phyloP scores from a whole-genome alignment of 2,888 invertebrate species.

The Chrysina gloriosa region DNA sequence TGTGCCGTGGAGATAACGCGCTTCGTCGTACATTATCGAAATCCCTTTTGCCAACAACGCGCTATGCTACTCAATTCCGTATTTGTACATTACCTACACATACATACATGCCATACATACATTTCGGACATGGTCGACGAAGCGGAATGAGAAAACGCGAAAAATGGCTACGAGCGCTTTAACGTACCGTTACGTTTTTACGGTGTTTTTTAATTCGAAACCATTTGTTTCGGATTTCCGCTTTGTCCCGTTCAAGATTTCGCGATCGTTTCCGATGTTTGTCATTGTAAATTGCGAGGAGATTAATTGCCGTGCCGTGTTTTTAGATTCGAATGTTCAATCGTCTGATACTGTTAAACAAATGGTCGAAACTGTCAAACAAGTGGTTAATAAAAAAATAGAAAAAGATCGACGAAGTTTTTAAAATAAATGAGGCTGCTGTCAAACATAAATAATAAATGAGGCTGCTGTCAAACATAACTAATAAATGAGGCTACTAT shows the following conservation, averaged over 20 bases:
- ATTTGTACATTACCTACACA: not conserved
- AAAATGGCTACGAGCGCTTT: not conserved
- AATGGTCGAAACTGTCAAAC: no score
- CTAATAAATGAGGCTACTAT: no score
- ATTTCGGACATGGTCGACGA: not conserved
- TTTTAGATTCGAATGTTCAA: no score
- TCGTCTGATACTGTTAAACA: not conserved
- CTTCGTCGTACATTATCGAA: slow-evolving; percentile 12
- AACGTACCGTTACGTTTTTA: slow-evolving; percentile 5
- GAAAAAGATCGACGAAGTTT: no score
- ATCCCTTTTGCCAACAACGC: slow-evolving; percentile 11
- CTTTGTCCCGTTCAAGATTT: not conserved
- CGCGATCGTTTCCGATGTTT: no score
- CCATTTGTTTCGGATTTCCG: not conserved
- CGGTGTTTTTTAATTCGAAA: slow-evolving; percentile 1
- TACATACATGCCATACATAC: not conserved
- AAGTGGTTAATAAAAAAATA: no score
- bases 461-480: no score
- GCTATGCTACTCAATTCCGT: not conserved
- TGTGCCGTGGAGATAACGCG: slow-evolving; percentile 6
- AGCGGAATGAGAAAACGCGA: not conserved
- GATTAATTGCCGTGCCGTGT: slow-evolving; percentile 4
- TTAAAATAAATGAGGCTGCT: no score
- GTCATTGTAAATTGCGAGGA: no score
- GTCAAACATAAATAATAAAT: no score